These are phyloP conservation scores for Drosophila melanocephala DNA, from an alignment of 2,888 invertebrate species.

Conservation along the genomic window DNA sequence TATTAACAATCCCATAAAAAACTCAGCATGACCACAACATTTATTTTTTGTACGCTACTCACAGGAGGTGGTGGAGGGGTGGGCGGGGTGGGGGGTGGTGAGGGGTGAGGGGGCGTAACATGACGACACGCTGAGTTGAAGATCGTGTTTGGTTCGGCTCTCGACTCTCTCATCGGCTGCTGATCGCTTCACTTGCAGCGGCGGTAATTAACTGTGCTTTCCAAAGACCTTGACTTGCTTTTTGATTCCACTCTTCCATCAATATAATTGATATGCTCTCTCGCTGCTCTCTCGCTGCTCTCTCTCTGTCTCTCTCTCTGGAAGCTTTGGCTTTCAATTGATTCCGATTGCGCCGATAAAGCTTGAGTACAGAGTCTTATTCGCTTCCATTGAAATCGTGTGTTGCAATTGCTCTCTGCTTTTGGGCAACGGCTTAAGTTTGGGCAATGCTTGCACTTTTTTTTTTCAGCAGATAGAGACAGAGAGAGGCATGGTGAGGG, in stretches of 20 bases:
- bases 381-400: constrained; percentile 33
- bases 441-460: constrained; percentile 51
- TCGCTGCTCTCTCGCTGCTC: constrained; percentile 9
- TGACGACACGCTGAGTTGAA: constrained; percentile 29
- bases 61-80: background rate
- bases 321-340: constrained; percentile 48
- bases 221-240: constrained; percentile 70
- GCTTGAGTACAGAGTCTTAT: constrained; percentile 22
- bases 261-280: constrained; percentile 8
- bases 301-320: constrained; percentile 11
- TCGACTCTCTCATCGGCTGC: constrained; percentile 1
- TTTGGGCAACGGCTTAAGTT: constrained; percentile 57
- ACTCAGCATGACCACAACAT: constrained; percentile 33
- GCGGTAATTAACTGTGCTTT: constrained; percentile 59
- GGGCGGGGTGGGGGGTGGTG: background rate
- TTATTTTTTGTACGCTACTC: constrained; percentile 15
- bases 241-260: constrained; percentile 8
- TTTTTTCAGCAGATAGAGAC: constrained; percentile 1
- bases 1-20: constrained; percentile 28
- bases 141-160: constrained; percentile 20
- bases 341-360: constrained; percentile 34
- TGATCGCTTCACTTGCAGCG: constrained; percentile 45
- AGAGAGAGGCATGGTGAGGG: background rate
- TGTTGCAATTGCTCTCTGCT: constrained; percentile 49
- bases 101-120: constrained; percentile 22